phyloP scores from a whole-genome alignment of 1,140 invertebrate species.

The Spodoptera frugiperda region DNA sequence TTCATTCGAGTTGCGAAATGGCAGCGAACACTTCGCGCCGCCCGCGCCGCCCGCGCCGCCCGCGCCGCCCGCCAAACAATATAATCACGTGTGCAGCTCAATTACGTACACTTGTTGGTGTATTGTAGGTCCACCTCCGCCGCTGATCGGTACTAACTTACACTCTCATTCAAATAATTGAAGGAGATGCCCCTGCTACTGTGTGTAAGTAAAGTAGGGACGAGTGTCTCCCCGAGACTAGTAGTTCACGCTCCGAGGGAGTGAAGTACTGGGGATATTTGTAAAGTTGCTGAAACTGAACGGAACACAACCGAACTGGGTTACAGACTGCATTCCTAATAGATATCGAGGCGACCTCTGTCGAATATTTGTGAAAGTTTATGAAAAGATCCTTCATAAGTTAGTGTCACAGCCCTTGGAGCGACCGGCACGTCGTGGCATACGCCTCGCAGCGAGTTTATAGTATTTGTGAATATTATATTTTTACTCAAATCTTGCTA shows the following conservation, averaged over 20 bases:
- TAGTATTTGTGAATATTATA: not conserved
- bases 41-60: not conserved
- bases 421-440: too few relatives aligned
- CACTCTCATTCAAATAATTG: too few relatives aligned
- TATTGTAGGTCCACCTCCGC: too few relatives aligned
- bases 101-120: not conserved
- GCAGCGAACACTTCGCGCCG: not conserved
- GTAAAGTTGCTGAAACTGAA: conserved; percentile 11
- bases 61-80: not conserved
- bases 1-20: conserved; percentile 33
- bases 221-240: not conserved
- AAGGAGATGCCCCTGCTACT: not conserved
- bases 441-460: too few relatives aligned
- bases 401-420: not conserved
- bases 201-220: too few relatives aligned
- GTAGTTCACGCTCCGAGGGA: not conserved
- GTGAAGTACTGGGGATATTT: conserved; percentile 12
- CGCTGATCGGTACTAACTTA: too few relatives aligned
- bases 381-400: not conserved
- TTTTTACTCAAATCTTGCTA: too few relatives aligned
- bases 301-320: not conserved
- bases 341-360: conserved; percentile 13
- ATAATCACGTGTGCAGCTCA: conserved; percentile 1
- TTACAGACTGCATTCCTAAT: conserved; percentile 27
- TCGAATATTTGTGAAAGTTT: conserved; percentile 24